phyloP scores from a whole-genome alignment of 1,140 invertebrate species.

The Trigoniulus corallinus region DNA sequence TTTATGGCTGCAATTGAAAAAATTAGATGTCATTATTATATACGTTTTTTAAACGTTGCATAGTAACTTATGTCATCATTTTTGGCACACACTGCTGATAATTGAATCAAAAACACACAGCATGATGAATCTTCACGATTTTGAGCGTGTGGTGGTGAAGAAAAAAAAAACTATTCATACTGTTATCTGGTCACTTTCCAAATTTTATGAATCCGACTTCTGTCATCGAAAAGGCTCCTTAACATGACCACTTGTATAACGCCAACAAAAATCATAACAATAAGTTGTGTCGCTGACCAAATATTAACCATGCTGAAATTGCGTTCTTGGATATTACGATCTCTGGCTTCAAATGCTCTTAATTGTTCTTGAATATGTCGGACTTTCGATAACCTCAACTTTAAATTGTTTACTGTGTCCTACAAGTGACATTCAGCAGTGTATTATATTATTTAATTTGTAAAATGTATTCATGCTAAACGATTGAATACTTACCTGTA shows the following conservation, averaged over 20 bases:
- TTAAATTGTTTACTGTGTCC: slow-evolving; percentile 38
- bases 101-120: no score
- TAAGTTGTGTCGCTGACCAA: slow-evolving; percentile 50
- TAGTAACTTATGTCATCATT: no score
- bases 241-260: slow-evolving; percentile 45
- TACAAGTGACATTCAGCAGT: slow-evolving; percentile 19
- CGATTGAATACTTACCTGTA: slow-evolving; percentile 30
- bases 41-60: no score
- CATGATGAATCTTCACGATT: no score
- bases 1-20: no score
- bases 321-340: slow-evolving; percentile 57
- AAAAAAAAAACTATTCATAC: no score
- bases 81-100: no score
- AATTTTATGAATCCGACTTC: slow-evolving; percentile 33
- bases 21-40: no score
- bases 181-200: no score
- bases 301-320: slow-evolving; percentile 52
- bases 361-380: slow-evolving; percentile 50
- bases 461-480: neutral
- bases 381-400: slow-evolving; percentile 40
- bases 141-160: no score
- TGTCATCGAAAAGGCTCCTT: slow-evolving; percentile 47
- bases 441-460: slow-evolving; percentile 2
- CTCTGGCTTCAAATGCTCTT: slow-evolving; percentile 51
- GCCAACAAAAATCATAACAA: slow-evolving; percentile 50